Evolutionary conservation across 1,140 invertebrate genomes (phyloP).

Genomic region (Drosophila nigromelanica): DNA sequence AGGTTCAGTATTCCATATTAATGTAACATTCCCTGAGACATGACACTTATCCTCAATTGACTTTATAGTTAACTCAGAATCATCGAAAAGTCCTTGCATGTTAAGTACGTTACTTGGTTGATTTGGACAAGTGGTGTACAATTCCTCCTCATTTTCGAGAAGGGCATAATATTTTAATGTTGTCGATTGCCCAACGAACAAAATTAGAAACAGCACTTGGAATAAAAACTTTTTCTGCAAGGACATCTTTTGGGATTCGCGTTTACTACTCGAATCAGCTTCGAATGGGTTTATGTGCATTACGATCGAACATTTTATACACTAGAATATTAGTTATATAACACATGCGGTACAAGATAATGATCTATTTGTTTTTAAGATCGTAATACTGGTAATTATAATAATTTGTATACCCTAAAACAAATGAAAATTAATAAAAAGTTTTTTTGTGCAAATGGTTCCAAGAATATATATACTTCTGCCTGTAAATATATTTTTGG

Average conservation of each 20-base stretch:
- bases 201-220: neutral
- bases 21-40: conserved; percentile 2
- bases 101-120: neutral
- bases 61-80: neutral
- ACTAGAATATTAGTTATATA: too few species aligned
- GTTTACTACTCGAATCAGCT: too few species aligned
- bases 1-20: conserved; percentile 8
- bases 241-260: neutral
- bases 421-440: too few species aligned
- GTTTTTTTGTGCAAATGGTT: too few species aligned
- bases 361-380: too few species aligned
- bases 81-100: neutral
- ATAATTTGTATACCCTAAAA: too few species aligned
- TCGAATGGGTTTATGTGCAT: too few species aligned
- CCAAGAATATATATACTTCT: too few species aligned
- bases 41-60: neutral
- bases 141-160: neutral
- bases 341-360: too few species aligned
- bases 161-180: neutral
- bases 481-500: too few species aligned
- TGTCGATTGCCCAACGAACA: neutral
- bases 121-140: neutral
- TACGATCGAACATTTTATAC: too few species aligned
- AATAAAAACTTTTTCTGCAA: neutral
- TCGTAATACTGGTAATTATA: too few species aligned